These are phyloP conservation scores for Maniola hyperantus DNA, from an alignment of 2,888 invertebrate genomes.

Conservation along the genomic window DNA sequence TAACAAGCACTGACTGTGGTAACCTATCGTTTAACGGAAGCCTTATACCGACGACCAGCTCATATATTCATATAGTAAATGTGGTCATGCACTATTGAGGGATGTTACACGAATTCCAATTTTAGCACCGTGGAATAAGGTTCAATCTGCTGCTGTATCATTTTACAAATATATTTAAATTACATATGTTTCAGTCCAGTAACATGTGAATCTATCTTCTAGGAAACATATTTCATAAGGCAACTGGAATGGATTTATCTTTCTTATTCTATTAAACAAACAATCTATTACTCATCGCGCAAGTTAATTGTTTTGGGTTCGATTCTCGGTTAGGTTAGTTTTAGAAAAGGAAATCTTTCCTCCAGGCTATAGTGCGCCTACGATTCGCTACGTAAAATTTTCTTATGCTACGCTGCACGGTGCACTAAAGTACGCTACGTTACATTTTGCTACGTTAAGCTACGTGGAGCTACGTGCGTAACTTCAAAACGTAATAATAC, in stretches of 20 bases:
- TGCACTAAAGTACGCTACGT: background rate
- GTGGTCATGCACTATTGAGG: conserved; percentile 13
- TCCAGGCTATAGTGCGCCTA: no score
- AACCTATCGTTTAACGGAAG: no score
- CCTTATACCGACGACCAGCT: conserved; percentile 6
- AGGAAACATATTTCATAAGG: background rate
- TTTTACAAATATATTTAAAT: conserved; percentile 11
- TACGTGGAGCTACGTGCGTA: background rate
- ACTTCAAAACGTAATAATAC: background rate
- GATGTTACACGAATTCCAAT: background rate
- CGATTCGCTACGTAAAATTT: background rate
- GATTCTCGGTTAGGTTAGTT: no score
- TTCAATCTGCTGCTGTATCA: background rate
- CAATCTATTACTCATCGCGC: no score
- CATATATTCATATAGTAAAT: conserved; percentile 26
- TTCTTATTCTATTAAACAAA: background rate
- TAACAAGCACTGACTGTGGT: no score
- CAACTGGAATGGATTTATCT: background rate
- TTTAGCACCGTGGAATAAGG: background rate
- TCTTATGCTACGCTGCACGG: background rate
- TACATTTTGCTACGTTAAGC: background rate
- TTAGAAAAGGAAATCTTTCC: no score
- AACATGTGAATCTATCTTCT: conserved; percentile 4
- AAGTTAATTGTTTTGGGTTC: no score
- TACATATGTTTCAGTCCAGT: conserved; percentile 7